Evolutionary conservation across 2,888 invertebrate genomes (phyloP).

Genomic region (Zygothrica quintamaculata): DNA sequence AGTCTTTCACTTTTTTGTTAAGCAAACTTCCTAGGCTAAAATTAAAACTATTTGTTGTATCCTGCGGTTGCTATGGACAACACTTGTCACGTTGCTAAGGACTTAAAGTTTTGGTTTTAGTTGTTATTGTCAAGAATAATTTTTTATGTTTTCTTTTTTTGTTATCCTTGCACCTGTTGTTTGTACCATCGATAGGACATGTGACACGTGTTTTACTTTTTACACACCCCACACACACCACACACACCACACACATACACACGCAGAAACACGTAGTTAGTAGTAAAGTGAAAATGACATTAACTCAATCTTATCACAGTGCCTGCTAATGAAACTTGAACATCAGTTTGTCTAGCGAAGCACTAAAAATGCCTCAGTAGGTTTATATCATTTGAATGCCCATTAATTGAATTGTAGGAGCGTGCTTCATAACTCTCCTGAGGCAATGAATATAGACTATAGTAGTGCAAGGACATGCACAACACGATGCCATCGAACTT

Average conservation of each 20-base stretch:
- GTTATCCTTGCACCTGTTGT: constrained; percentile 72
- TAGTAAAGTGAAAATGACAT: constrained; percentile 28
- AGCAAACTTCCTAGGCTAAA: constrained; percentile 6
- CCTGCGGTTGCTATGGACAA: constrained; percentile 54
- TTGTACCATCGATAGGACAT: constrained; percentile 7
- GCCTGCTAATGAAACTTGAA: constrained; percentile 65
- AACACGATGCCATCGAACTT: constrained; percentile 35
- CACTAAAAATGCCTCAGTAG: constrained; percentile 74
- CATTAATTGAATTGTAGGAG: constrained; percentile 78
- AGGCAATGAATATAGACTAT: constrained; percentile 8
- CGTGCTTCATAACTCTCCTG: constrained; percentile 44
- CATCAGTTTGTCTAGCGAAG: constrained; percentile 29
- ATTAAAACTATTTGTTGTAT: constrained; percentile 57
- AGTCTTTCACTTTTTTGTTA: constrained; percentile 71
- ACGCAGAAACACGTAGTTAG: too few relatives aligned
- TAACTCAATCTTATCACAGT: constrained; percentile 54
- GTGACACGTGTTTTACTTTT: constrained; percentile 15
- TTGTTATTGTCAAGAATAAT: too few relatives aligned
- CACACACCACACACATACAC: constrained; percentile 33
- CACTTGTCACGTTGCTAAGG: constrained; percentile 46
- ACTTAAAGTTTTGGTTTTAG: constrained; percentile 39
- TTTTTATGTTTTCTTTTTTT: constrained; percentile 28
- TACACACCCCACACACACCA: neutral
- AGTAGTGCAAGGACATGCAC: constrained; percentile 7
- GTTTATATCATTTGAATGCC: constrained; percentile 80